A percentile compares a stretch with the other conserved stretches of the same genome.
Conservation (phyloP, 2,113 vertebrate genomes). For the Salvelinus fontinalis region DNA sequence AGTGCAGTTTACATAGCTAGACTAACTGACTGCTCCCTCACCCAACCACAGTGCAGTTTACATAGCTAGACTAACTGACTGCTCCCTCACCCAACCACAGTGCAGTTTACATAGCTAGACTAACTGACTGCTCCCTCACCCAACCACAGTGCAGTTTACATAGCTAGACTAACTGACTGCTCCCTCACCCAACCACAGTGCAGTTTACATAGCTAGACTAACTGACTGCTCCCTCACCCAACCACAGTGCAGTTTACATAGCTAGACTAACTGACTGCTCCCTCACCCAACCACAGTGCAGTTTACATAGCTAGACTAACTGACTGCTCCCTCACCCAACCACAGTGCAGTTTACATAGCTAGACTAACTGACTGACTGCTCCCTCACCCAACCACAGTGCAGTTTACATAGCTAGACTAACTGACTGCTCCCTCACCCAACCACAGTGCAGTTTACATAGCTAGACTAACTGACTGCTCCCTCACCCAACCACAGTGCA, state of each 20-base stretch:
- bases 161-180: background rate
- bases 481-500: too few relatives aligned
- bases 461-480: too few relatives aligned
- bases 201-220: constrained; percentile 20
- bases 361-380: too few relatives aligned
- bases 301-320: constrained; percentile 22
- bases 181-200: constrained; percentile 42
- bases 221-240: constrained; percentile 8
- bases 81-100: too few relatives aligned
- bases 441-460: too few relatives aligned
- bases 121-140: too few relatives aligned
- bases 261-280: background rate
- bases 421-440: too few relatives aligned
- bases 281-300: constrained; percentile 44
- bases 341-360: constrained; percentile 45
- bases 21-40: constrained; percentile 58
- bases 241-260: constrained; percentile 47
- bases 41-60: too few relatives aligned
- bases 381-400: constrained; percentile 43
- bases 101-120: too few relatives aligned
- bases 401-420: constrained; percentile 69
- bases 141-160: too few relatives aligned
- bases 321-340: constrained; percentile 14
- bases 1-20: constrained; percentile 54
- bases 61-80: too few relatives aligned